phyloP scores from a whole-genome alignment of 2,113 vertebrate species.

The Hypocryptadius cinnamomeus region DNA sequence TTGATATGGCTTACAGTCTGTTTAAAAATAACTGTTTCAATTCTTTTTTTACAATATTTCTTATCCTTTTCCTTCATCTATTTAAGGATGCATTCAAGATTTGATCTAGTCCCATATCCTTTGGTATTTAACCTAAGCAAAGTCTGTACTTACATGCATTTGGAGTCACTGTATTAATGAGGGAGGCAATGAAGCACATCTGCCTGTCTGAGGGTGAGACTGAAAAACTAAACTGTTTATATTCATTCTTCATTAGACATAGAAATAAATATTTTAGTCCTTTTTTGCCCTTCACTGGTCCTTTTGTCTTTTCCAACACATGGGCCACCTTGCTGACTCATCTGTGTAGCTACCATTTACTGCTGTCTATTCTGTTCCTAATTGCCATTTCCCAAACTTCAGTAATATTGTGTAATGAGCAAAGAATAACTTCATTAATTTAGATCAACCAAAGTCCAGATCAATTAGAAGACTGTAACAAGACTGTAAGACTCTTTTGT shows the following conservation, averaged over 20 bases:
- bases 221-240: not conserved
- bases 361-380: not conserved
- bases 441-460: slow-evolving; percentile 14
- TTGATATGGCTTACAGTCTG: not conserved
- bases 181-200: not conserved
- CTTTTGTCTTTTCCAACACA: not conserved
- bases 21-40: not conserved
- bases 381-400: not conserved
- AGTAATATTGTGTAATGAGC: slow-evolving; percentile 12
- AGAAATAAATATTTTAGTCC: not conserved
- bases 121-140: not conserved
- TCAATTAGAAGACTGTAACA: slow-evolving; percentile 24
- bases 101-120: not conserved
- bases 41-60: not conserved
- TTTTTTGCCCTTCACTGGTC: not conserved
- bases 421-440: slow-evolving; percentile 47
- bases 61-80: not conserved
- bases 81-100: not conserved
- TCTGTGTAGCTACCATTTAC: not conserved
- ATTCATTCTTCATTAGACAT: not conserved
- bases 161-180: not conserved
- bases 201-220: not conserved
- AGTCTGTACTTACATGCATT: not conserved
- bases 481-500: not conserved
- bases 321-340: not conserved